Evolutionary conservation across 2,113 vertebrate genomes (phyloP).

Genomic region (Bujurquina vittata): DNA sequence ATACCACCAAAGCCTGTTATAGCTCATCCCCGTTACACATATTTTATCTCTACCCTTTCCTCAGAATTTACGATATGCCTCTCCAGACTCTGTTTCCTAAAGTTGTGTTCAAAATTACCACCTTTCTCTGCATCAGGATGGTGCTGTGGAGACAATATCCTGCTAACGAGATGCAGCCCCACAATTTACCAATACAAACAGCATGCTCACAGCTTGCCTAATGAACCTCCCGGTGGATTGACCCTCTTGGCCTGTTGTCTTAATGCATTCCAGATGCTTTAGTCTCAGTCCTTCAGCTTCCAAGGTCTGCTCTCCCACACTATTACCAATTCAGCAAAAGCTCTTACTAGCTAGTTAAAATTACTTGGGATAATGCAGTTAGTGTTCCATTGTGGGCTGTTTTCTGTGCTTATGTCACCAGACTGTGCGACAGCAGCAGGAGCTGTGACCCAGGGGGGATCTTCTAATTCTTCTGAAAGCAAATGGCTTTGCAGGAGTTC

Average conservation of each 20-base stretch:
- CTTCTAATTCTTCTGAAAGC: slow-evolving; percentile 47
- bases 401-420: slow-evolving; percentile 42
- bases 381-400: slow-evolving; percentile 37
- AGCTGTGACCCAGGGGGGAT: slow-evolving; percentile 21
- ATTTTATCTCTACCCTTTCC: slow-evolving; percentile 25
- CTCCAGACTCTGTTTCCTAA: slow-evolving; percentile 27
- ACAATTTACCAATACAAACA: slow-evolving; percentile 64
- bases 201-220: slow-evolving; percentile 55
- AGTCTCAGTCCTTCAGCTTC: slow-evolving; percentile 57
- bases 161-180: slow-evolving; percentile 57
- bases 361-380: slow-evolving; percentile 51
- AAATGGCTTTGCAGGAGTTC: slow-evolving; percentile 17
- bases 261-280: slow-evolving; percentile 71
- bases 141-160: slow-evolving; percentile 38
- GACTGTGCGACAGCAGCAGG: slow-evolving; percentile 27
- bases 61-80: slow-evolving; percentile 11
- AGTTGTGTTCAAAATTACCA: slow-evolving; percentile 46
- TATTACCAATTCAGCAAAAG: slow-evolving; percentile 51
- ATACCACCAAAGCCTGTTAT: slow-evolving; percentile 30
- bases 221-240: slow-evolving; percentile 57
- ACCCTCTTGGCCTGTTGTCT: slow-evolving; percentile 59
- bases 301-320: slow-evolving; percentile 40
- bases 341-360: slow-evolving; percentile 52
- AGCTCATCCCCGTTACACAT: slow-evolving; percentile 28
- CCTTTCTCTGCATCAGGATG: slow-evolving; percentile 52